Percentiles rank a stretch among this genome's conserved stretches.
These are phyloP conservation scores for Troilus luridus DNA, from an alignment of 2,888 invertebrate genomes.

Conservation along the genomic window DNA sequence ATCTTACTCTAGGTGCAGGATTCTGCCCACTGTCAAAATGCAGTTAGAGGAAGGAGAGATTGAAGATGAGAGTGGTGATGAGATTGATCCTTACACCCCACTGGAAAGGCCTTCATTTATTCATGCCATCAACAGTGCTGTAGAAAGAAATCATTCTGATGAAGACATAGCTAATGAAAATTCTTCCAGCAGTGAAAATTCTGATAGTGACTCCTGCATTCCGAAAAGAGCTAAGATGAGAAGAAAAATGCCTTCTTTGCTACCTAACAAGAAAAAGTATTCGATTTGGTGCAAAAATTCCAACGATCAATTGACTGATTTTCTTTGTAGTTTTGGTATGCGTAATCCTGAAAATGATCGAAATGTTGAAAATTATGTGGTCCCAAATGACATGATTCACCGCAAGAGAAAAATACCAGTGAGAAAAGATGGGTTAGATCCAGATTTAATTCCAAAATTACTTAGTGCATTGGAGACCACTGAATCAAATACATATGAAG, in stretches of 20 bases:
- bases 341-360: slow-evolving; percentile 61
- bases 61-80: slow-evolving; percentile 58
- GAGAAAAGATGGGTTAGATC: slow-evolving; percentile 27
- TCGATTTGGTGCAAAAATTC: slow-evolving; percentile 61
- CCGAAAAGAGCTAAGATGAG: slow-evolving; percentile 58
- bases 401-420: slow-evolving; percentile 51
- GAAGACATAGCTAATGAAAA: slow-evolving; percentile 23
- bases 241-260: slow-evolving; percentile 40
- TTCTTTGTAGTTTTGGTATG: slow-evolving; percentile 61
- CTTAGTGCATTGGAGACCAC: slow-evolving; percentile 55
- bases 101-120: slow-evolving; percentile 59
- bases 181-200: slow-evolving; percentile 47
- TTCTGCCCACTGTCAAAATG: not conserved
- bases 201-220: slow-evolving; percentile 59
- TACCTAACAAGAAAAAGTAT: slow-evolving; percentile 59
- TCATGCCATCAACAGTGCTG: not conserved
- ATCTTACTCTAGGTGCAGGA: slow-evolving; percentile 16
- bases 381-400: slow-evolving; percentile 53
- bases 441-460: slow-evolving; percentile 58
- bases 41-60: slow-evolving; percentile 61
- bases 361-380: slow-evolving; percentile 62
- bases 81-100: slow-evolving; percentile 61
- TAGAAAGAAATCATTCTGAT: slow-evolving; percentile 33
- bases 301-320: slow-evolving; percentile 62
- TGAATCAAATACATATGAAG: slow-evolving; percentile 61